Evolutionary conservation across 2,797 vertebrate genomes (phyloP), one percentile per base, ranked within the genome.

Genomic region (Pangasius macronema): DNA sequence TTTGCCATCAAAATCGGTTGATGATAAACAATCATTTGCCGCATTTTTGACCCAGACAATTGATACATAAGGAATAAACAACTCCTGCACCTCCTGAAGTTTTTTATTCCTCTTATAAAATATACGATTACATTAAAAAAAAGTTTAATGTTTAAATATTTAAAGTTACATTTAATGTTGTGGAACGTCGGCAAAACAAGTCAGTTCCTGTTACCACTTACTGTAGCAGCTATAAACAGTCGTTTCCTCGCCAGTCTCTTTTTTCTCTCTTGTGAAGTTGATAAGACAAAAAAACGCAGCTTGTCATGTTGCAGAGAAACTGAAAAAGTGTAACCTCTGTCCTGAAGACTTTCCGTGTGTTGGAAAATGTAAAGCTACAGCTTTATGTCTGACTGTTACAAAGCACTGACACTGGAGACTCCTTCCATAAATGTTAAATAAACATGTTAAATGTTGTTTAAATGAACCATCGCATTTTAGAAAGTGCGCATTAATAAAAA

Each of bases 181-280:
- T 70, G 2, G 30, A 70, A 70, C 18, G 33, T 70, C 3, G 36
- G 33, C 3, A 18, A 36, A 70, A 70, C 67, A 39, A 70, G 18
- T 70, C 67, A 1, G 67, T 70, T 70, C 18, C 42, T 42, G 42
- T 42, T 42, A 42, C 22, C 18, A 70, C 36, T 70, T 70, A 30
- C 63, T 39, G 46, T 42, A 72, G 70, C 70, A 72, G 70, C 70
- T 24, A 72, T 36, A 68, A 68, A 68, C 65, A 70, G 33, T 39
- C 36, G 10, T 73, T 73, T 24, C 24, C 22, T 73, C 22, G 14
- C 42, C 11, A 14, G 72, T 11, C 11, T 49, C 4, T 22, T 0
- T 24, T 68, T 46, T 42, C 42, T 42, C 42, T 42, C 42, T 42
- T 42, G 42, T 42, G 42, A 42, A 42, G 42, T 42, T 7, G 42